Base-by-base conservation (phyloP, 2,888 invertebrate genomes). In the Trachelus stipa region DNA sequence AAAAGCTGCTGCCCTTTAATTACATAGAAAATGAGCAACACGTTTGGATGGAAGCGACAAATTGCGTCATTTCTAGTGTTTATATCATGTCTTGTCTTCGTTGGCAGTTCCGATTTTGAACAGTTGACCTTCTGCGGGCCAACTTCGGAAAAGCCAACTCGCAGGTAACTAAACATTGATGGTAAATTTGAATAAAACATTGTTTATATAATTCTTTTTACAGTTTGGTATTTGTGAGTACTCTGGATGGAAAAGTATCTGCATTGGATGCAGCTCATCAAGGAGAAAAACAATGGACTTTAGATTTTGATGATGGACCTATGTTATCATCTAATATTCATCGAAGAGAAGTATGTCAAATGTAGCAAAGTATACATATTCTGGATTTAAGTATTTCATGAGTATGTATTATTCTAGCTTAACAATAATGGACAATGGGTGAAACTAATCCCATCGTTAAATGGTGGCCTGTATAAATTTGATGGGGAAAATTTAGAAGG, bases 241-340 rank as follows among this genome's bases (percentile, higher is more conserved):
- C 98, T 4, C 92, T 98, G 81, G 98, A 99, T 94, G 98, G 98
- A 15, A 94, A 94, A 86, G 89, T 99, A 77, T 95, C 97, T 34
- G 97, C 98, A 4, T 92, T 98, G 83, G 95, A 97, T 88, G 93
- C 95, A 15, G 92, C 93, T 31, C 92, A 93, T 81, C 94, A 94
- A 82, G 96, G 97, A 2, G 92, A 93, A 79, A 91, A 96, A 83
- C 92, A 94, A 77, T 99, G 98, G 98, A 94, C 95, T 82, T 88
- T 98, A 77, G 93, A 95, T 79, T 97, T 97, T 34, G 96, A 95
- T 77, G 93, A 94, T 23, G 94, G 94, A 33, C 95, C 97, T 0
- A 93, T 98, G 83, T 93, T 98, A 56, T 96, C 97, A 3, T 98
- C 98, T 0, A 98, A 96, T 88, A 96, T 98, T 86, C 97, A 97